Evolutionary conservation across 2,797 vertebrate genomes (phyloP).

Genomic region (Dendrocincla fuliginosa): DNA sequence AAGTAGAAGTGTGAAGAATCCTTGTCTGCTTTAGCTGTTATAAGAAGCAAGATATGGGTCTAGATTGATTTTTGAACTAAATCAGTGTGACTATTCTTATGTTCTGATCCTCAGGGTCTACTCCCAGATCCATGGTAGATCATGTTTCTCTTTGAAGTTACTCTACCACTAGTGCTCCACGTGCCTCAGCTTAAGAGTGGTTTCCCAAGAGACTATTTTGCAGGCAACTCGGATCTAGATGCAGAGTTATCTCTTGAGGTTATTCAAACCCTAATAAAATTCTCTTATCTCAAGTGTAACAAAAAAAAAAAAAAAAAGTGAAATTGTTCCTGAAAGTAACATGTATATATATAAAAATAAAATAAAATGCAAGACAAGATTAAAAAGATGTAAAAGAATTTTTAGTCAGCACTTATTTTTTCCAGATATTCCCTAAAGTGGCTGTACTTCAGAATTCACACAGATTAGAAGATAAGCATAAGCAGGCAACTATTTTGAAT

Average conservation of each 20-base stretch:
- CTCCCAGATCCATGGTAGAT: background rate
- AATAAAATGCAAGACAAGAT: background rate
- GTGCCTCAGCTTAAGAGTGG: background rate
- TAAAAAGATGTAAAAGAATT: background rate
- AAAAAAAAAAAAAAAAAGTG: background rate
- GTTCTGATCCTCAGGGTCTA: background rate
- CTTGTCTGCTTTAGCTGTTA: background rate
- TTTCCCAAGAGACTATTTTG: background rate
- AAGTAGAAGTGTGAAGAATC: background rate
- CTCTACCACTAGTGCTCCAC: background rate
- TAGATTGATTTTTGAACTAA: background rate
- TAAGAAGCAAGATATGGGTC: background rate
- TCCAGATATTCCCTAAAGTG: background rate
- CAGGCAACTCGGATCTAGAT: background rate
- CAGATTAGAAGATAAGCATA: background rate
- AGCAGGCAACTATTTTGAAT: background rate
- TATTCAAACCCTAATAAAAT: background rate
- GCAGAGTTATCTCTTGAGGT: background rate
- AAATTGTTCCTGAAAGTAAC: fast-evolving
- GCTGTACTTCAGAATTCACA: background rate
- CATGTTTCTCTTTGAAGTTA: background rate
- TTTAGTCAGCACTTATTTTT: background rate
- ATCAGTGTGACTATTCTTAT: background rate
- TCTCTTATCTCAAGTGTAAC: background rate
- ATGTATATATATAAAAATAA: no score